Evolutionary conservation across 2,888 invertebrate species (phyloP), one percentile per base, ranked within the genome.

Genomic region (Chymomyza caudatula): DNA sequence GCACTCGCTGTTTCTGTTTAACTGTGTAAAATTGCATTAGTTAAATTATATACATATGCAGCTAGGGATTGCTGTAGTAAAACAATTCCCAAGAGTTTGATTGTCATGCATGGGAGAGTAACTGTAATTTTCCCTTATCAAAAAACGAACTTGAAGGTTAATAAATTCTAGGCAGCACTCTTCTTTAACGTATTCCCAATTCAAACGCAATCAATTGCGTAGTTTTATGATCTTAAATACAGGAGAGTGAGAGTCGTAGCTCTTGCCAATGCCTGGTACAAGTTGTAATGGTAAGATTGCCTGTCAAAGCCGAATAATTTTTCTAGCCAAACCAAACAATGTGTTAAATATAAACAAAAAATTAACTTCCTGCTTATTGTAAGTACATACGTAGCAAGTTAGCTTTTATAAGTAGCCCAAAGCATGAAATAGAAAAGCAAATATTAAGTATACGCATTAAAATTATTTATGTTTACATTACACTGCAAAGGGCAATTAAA

Each of bases 401-500:
- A 8, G 11, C n/a, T n/a, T 11, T 29, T 11, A 37, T 37, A 37
- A 37, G 29, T 11, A 37, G 29, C 29, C 29, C 8, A 8, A 53
- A 20, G 60, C 53, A 63, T 49, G 42, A 67, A 73, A 47, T 49
- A 19, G 37, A 49, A 20, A 37, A 37, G 29, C 17, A 29, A 52
- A 71, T 44, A 66, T 60, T 25, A 71, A 67, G 58, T 64, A 71
- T 63, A 65, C 70, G 69, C 52, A 43, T 37, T 37, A 37, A 37
- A 37, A 37, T 37, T 37, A 11, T 11, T 11, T 37, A 37, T 37
- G 11, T 37, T 37, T 37, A 37, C 29, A 37, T 37, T 37, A 37
- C 29, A 37, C 11, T 37, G 11, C 29, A 37, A 37, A 11, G 11
- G 11, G 29, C 29, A 37, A 37, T 37, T 11, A 37, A 37, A 37